These are phyloP conservation scores for Melipona beecheii DNA, from an alignment of 2,888 invertebrate genomes.

Conservation along the genomic window DNA sequence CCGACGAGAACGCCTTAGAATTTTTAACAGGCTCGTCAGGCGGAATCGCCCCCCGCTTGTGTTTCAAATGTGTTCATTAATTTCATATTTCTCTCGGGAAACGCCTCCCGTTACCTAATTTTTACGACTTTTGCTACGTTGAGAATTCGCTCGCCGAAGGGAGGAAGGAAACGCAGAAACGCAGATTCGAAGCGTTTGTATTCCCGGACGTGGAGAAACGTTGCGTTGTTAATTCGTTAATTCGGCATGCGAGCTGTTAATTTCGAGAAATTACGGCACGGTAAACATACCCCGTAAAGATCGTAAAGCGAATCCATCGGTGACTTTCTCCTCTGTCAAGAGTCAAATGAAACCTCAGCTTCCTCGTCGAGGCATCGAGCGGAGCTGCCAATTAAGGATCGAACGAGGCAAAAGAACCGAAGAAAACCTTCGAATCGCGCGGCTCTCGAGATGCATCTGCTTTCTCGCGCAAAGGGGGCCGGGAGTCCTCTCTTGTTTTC, in stretches of 20 bases:
- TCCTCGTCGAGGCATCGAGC: not conserved
- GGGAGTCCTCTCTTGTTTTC: slow-evolving; percentile 51
- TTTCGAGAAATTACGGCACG: no score
- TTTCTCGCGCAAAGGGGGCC: slow-evolving; percentile 40
- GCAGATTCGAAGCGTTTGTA: no score
- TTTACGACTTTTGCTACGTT: no score
- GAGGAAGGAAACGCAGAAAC: no score
- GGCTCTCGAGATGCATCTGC: slow-evolving; percentile 45
- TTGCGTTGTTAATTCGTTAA: no score
- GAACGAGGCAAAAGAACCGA: not conserved
- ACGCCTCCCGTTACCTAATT: not conserved
- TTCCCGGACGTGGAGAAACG: no score
- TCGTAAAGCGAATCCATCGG: no score
- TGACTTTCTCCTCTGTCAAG: no score
- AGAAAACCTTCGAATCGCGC: slow-evolving; percentile 32
- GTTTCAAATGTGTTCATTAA: slow-evolving; percentile 28
- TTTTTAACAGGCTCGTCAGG: slow-evolving; percentile 33
- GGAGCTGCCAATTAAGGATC: slow-evolving; percentile 32
- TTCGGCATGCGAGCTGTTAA: no score
- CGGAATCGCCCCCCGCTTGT: not conserved
- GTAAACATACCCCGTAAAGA: no score
- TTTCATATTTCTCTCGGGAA: not conserved
- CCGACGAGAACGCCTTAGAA: slow-evolving; percentile 38
- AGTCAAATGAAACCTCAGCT: not conserved
- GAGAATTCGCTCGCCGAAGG: no score